Evolutionary conservation across 2,888 invertebrate genomes (phyloP).

Genomic region (Oegoconia quadripuncta): DNA sequence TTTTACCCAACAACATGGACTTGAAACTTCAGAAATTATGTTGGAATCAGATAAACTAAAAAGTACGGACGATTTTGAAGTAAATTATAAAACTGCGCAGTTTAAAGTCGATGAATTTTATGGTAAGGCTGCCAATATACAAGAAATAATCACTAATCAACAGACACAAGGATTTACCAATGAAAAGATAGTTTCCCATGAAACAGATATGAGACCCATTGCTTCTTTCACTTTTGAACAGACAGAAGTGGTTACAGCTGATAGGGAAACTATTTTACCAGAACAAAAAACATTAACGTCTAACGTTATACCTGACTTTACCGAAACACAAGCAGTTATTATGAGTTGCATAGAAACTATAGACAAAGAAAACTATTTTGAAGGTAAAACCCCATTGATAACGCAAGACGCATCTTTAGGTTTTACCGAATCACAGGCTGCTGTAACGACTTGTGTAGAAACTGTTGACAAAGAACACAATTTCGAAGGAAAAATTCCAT

Average conservation of each 20-base stretch:
- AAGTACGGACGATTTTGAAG: conserved; percentile 53
- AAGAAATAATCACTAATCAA: conserved; percentile 56
- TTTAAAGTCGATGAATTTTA: conserved; percentile 58
- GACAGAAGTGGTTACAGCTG: conserved; percentile 69
- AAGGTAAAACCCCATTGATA: conserved; percentile 30
- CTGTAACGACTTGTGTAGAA: too few species aligned
- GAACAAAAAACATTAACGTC: conserved; percentile 33
- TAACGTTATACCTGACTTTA: conserved; percentile 67
- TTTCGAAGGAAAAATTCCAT: too few species aligned
- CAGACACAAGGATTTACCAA: conserved; percentile 46
- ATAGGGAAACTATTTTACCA: conserved; percentile 66
- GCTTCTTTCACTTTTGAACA: conserved; percentile 63
- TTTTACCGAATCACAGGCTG: too few species aligned
- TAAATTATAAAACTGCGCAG: conserved; percentile 46
- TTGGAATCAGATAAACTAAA: conserved; percentile 74
- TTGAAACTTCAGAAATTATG: conserved; percentile 76
- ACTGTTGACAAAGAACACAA: too few species aligned
- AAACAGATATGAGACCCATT: conserved; percentile 44
- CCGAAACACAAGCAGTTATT: conserved; percentile 76
- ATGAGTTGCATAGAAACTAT: conserved; percentile 75
- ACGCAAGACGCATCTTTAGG: conserved; percentile 43
- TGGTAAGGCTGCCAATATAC: conserved; percentile 58
- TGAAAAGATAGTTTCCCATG: conserved; percentile 32
- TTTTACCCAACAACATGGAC: conserved; percentile 64
- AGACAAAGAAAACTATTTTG: conserved; percentile 76